These are phyloP conservation scores for Oedothorax gibbosus DNA, from an alignment of 1,140 invertebrate species.

Conservation along the genomic window DNA sequence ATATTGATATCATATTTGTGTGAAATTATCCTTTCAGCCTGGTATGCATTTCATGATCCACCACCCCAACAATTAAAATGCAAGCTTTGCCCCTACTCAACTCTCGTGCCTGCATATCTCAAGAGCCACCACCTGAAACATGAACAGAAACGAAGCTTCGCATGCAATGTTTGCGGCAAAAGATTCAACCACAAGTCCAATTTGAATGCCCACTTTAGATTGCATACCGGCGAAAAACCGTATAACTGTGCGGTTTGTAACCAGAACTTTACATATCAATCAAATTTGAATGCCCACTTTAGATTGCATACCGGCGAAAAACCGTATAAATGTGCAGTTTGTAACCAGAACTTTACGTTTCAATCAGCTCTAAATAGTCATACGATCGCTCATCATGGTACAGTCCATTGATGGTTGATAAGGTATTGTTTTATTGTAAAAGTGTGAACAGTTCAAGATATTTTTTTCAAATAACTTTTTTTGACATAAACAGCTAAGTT, in stretches of 20 bases:
- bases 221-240: constrained; percentile 35
- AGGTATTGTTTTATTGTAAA: background rate
- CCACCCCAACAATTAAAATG: too few species aligned
- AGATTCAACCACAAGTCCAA: background rate
- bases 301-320: constrained; percentile 86
- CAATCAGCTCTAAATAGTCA: background rate
- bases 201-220: constrained; percentile 5
- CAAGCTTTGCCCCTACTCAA: too few species aligned
- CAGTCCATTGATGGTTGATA: background rate
- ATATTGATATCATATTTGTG: too few species aligned
- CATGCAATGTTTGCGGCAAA: background rate
- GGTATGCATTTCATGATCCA: too few species aligned
- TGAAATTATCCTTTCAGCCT: too few species aligned
- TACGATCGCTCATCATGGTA: background rate
- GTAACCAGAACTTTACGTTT: background rate
- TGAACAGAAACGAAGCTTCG: too few species aligned
- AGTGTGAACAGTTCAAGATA: too few species aligned
- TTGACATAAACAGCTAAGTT: too few species aligned
- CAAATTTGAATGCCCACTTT: constrained; percentile 67
- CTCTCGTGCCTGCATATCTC: too few species aligned
- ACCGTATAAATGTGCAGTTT: constrained; percentile 74
- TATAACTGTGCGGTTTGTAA: constrained; percentile 2
- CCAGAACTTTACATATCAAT: background rate
- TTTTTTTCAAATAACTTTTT: too few species aligned
- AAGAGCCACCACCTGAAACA: too few species aligned